Percentiles rank a stretch among this genome's conserved stretches.
These are phyloP conservation scores for Xylota segnis DNA, from an alignment of 2,888 invertebrate species.

Conservation along the genomic window DNA sequence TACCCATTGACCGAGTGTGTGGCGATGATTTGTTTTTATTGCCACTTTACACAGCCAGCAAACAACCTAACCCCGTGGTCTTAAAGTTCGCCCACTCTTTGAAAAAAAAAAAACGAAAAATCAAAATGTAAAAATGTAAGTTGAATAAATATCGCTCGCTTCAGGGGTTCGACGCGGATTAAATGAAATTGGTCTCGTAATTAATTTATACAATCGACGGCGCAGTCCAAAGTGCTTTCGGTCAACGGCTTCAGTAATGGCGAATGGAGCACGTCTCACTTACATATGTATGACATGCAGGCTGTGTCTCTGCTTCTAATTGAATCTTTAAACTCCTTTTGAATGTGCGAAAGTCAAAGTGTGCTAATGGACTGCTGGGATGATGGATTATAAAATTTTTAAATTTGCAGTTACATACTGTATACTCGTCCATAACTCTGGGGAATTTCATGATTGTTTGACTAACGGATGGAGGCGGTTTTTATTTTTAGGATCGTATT, in stretches of 20 bases:
- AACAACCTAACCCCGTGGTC: slow-evolving; percentile 2
- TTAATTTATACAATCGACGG: slow-evolving; percentile 27
- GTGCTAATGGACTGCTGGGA: background rate
- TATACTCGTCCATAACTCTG: background rate
- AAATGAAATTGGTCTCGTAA: slow-evolving; percentile 9
- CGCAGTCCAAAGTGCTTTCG: slow-evolving; percentile 14
- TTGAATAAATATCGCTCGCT: slow-evolving; percentile 4
- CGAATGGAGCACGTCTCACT: slow-evolving; percentile 6
- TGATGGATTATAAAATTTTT: background rate
- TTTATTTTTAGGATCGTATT: too few species aligned
- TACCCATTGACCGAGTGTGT: slow-evolving; percentile 19
- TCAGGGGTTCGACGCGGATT: slow-evolving; percentile 14
- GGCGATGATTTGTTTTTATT: slow-evolving; percentile 2
- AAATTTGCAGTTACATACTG: background rate
- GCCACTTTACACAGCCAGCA: background rate
- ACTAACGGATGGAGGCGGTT: too few species aligned
- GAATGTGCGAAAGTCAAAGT: background rate
- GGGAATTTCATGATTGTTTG: background rate
- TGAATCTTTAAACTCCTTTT: slow-evolving; percentile 7
- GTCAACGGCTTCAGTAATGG: slow-evolving; percentile 20
- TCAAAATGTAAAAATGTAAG: background rate
- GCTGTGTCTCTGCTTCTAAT: slow-evolving; percentile 13
- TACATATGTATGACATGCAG: background rate
- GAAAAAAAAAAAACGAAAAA: background rate
- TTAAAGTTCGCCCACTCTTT: background rate